phyloP scores from a whole-genome alignment of 2,113 vertebrate genomes.

The Excalfactoria chinensis region DNA sequence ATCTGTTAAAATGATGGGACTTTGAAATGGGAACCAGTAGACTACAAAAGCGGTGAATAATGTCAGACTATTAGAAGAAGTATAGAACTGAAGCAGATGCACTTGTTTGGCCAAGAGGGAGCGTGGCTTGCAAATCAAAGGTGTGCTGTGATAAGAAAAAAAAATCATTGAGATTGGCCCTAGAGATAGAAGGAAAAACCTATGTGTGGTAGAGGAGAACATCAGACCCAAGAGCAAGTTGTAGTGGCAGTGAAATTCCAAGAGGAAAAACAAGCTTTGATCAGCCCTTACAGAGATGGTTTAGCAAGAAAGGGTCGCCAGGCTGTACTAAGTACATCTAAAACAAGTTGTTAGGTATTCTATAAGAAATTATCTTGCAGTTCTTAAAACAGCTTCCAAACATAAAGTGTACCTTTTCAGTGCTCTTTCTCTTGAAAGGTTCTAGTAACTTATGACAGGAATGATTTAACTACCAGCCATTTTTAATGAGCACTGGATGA shows the following conservation, averaged over 20 bases:
- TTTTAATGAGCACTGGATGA: background rate
- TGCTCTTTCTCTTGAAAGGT: background rate
- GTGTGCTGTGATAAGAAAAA: background rate
- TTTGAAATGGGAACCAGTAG: background rate
- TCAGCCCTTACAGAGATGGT: background rate
- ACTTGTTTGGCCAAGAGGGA: background rate
- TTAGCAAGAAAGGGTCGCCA: background rate
- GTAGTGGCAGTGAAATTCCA: background rate
- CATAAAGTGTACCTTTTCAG: background rate
- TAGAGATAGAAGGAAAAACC: background rate
- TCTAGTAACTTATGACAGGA: background rate
- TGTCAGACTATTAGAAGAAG: background rate
- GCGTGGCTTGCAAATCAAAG: background rate
- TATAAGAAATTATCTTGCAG: background rate
- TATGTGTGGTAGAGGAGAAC: too few species aligned
- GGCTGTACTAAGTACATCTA: background rate
- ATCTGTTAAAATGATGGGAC: background rate
- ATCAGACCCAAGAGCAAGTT: background rate
- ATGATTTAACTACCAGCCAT: background rate
- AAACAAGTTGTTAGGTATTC: background rate
- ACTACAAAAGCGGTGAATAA: background rate
- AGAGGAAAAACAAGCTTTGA: background rate
- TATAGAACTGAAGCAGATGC: background rate
- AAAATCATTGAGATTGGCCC: background rate
- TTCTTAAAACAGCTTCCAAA: background rate